phyloP scores from a whole-genome alignment of 2,797 vertebrate genomes.

The Ispidina lecontei region DNA sequence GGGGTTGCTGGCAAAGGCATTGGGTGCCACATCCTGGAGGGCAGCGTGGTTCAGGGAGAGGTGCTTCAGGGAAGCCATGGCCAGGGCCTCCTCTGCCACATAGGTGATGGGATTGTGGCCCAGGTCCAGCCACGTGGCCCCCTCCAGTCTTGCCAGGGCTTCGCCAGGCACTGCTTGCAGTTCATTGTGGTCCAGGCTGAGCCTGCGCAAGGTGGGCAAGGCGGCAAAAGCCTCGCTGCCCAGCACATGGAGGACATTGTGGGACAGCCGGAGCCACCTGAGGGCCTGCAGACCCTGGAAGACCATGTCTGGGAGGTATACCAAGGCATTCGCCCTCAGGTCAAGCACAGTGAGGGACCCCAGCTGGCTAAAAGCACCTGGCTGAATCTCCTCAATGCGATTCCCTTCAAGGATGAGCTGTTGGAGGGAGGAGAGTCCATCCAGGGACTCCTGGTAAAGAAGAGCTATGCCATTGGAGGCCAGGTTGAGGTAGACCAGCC shows the following conservation, averaged over 20 bases:
- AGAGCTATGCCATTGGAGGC: conserved; percentile 87
- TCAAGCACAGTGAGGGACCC: conserved; percentile 88
- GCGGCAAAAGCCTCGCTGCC: conserved; percentile 88
- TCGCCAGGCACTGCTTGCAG: conserved; percentile 90
- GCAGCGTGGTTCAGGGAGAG: conserved; percentile 89
- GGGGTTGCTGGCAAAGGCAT: conserved; percentile 84
- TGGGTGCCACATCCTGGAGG: conserved; percentile 87
- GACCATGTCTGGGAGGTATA: conserved; percentile 92
- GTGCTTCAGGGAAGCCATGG: conserved; percentile 87
- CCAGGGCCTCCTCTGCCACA: conserved; percentile 84
- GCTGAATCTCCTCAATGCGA: conserved; percentile 90
- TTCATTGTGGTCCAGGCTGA: conserved; percentile 93
- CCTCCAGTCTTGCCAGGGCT: conserved; percentile 87
- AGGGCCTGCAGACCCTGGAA: conserved; percentile 93
- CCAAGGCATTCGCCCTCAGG: conserved; percentile 88
- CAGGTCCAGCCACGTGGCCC: conserved; percentile 85
- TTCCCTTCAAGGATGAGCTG: conserved; percentile 88
- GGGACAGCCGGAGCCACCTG: conserved; percentile 89
- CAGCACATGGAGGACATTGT: conserved; percentile 91
- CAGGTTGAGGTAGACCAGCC: conserved; percentile 89
- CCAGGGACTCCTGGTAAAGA: conserved; percentile 94
- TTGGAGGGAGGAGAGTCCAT: conserved; percentile 88
- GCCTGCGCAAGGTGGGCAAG: conserved; percentile 85
- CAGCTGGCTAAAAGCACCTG: conserved; percentile 88
- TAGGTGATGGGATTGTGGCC: conserved; percentile 94